Conservation (phyloP, 2,888 invertebrate genomes). For the Volucella inflata region DNA sequence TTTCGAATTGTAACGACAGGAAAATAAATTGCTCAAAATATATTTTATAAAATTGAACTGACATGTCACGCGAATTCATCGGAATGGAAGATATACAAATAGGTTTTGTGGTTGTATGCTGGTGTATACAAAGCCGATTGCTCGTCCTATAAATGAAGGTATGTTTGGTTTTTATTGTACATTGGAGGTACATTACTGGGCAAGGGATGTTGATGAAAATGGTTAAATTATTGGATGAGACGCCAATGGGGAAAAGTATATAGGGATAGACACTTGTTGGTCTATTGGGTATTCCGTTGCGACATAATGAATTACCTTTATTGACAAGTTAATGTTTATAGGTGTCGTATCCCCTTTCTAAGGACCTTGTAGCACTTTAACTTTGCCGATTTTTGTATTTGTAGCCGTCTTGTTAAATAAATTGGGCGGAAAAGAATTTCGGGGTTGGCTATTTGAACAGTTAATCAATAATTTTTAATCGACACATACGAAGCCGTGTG, state of each 20-base stretch:
- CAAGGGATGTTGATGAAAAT: constrained; percentile 68
- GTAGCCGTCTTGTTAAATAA: constrained; percentile 58
- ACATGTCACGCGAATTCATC: constrained; percentile 80
- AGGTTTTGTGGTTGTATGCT: constrained; percentile 56
- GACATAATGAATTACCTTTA: constrained; percentile 84
- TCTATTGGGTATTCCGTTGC: constrained; percentile 80
- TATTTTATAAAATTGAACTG: constrained; percentile 82
- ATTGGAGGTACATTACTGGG: constrained; percentile 79
- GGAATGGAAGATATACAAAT: constrained; percentile 16
- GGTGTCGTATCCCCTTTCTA: constrained; percentile 78
- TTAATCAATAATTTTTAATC: constrained; percentile 73
- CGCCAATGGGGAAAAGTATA: constrained; percentile 72
- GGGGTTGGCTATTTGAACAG: constrained; percentile 65
- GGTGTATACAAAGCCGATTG: constrained; percentile 20
- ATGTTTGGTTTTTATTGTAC: constrained; percentile 79
- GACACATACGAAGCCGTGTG: constrained; percentile 37
- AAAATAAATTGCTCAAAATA: constrained; percentile 82
- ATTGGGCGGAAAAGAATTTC: constrained; percentile 36
- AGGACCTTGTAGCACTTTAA: constrained; percentile 61
- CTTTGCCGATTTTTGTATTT: constrained; percentile 67
- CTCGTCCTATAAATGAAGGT: not conserved
- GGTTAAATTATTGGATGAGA: constrained; percentile 69
- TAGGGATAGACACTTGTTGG: constrained; percentile 78
- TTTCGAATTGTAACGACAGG: constrained; percentile 80
- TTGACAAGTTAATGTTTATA: constrained; percentile 84